Evolutionary conservation across 2,888 invertebrate species (phyloP), one percentile per base, ranked within the genome.

Genomic region (Daptonema setosum): DNA sequence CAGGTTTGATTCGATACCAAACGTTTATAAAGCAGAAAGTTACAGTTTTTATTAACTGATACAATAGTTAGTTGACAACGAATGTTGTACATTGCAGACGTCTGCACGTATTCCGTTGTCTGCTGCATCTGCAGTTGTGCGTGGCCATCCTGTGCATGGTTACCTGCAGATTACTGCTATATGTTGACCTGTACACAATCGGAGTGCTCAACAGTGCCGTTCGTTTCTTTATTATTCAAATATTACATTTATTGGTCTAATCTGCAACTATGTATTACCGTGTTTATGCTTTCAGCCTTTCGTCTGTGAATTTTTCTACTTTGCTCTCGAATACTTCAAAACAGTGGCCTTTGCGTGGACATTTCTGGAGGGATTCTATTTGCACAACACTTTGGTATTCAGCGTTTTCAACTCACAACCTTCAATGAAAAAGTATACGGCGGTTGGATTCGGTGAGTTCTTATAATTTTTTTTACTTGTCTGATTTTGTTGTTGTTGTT

Each of bases 321-420:
- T 83, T 0, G 71, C 87, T 1, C 72, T 91, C 61, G 93, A 93
- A 69, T 91, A 87, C 69, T 81, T 84, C 0, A 81, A 84, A 60
- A 84, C 86, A 0, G 83, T 85, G 1, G 86, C 86, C 80, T 91
- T 88, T 68, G 82, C 83, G 80, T 93, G 93, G 90, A 91, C 91
- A 87, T 84, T 91, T 66, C 82, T 90, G 55, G 91, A 93, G 71
- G 91, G 90, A 0, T 75, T 87, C 20, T 87, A 86, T 68, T 75
- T 93, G 28, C 84, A 90, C 71, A 80, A 85, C 71, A 81, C 87
- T 45, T 69, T 76, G 47, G 75, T 74, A 1, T 83, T 87, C 22
- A 78, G 79, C 56, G 76, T 77, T 20, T 77, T 77, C 65, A 70
- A 70, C 22, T 67, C 70, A 25, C 71, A 72, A 57, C 73, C 74